Evolutionary conservation across 1,140 invertebrate genomes (phyloP).

Genomic region (Leptopilina clavipes): DNA sequence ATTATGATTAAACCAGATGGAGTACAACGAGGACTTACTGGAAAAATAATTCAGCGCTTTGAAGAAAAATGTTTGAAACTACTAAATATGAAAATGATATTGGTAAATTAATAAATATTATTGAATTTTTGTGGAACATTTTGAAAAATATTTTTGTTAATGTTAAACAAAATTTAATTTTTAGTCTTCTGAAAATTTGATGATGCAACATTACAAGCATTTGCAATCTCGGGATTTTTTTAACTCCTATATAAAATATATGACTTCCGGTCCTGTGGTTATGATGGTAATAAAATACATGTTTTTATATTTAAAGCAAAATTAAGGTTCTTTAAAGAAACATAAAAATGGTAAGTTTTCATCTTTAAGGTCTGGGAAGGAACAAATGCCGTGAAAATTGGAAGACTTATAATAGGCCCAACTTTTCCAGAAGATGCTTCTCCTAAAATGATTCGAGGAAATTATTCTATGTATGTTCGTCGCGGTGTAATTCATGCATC

Average conservation of each 20-base stretch:
- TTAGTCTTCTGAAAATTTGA: neutral
- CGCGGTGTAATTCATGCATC: slow-evolving; percentile 13
- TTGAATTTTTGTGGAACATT: neutral
- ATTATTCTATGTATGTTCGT: slow-evolving; percentile 4
- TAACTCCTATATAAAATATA: slow-evolving; percentile 8
- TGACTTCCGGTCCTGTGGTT: slow-evolving; percentile 17
- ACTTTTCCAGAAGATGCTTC: slow-evolving; percentile 8
- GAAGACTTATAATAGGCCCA: neutral
- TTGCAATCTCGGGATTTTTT: neutral
- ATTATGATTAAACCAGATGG: slow-evolving; percentile 99
- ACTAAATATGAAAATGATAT: slow-evolving; percentile 93
- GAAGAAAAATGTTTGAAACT: slow-evolving; percentile 98
- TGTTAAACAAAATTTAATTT: neutral
- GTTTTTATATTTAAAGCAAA: no score
- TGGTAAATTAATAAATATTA: slow-evolving; percentile 76
- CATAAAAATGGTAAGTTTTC: neutral
- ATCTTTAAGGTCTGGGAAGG: slow-evolving; percentile 1
- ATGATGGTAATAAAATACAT: neutral
- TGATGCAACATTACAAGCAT: neutral
- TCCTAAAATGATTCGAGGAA: slow-evolving; percentile 17
- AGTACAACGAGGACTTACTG: slow-evolving; percentile 96
- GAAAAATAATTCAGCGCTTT: slow-evolving; percentile 96
- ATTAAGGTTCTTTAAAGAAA: neutral
- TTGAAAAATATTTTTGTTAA: neutral
- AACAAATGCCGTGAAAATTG: neutral